phyloP scores from a whole-genome alignment of 2,888 invertebrate genomes.

The Chironomus riparius region DNA sequence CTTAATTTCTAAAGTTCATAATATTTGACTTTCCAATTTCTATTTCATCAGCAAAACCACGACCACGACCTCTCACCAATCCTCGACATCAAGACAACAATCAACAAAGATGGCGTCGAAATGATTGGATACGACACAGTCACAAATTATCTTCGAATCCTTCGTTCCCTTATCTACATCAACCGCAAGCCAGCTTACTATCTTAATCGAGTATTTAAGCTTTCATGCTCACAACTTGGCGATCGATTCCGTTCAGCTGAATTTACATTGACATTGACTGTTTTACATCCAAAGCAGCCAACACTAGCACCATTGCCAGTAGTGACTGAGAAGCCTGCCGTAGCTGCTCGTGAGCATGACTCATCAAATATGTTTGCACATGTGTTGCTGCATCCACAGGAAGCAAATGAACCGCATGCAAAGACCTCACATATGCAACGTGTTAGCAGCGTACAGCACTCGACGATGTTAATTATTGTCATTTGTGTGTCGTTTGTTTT shows the following conservation, averaged over 20 bases:
- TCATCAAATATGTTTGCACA: slow-evolving; percentile 42
- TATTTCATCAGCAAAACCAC: background rate
- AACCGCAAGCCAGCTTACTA: slow-evolving; percentile 95
- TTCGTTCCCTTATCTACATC: slow-evolving; percentile 65
- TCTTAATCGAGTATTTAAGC: slow-evolving; percentile 87
- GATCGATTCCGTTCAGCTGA: slow-evolving; percentile 93
- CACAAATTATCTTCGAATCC: slow-evolving; percentile 38
- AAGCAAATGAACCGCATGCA: slow-evolving; percentile 43
- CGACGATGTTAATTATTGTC: slow-evolving; percentile 41
- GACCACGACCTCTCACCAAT: background rate
- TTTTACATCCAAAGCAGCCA: slow-evolving; percentile 69
- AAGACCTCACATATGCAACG: slow-evolving; percentile 45
- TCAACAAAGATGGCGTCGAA: slow-evolving; percentile 79
- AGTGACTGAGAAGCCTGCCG: slow-evolving; percentile 52
- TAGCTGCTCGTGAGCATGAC: slow-evolving; percentile 38
- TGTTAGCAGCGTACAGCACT: slow-evolving; percentile 52
- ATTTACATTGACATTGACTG: slow-evolving; percentile 85
- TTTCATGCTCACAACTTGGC: slow-evolving; percentile 89
- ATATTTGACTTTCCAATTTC: background rate
- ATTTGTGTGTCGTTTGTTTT: slow-evolving; percentile 41
- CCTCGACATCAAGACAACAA: slow-evolving; percentile 51
- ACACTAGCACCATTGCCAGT: slow-evolving; percentile 52
- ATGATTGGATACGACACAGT: slow-evolving; percentile 41
- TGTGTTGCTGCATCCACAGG: slow-evolving; percentile 39
- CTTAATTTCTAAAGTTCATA: background rate